Conservation (phyloP, 2,113 vertebrate genomes). For the Cinclus cinclus region DNA sequence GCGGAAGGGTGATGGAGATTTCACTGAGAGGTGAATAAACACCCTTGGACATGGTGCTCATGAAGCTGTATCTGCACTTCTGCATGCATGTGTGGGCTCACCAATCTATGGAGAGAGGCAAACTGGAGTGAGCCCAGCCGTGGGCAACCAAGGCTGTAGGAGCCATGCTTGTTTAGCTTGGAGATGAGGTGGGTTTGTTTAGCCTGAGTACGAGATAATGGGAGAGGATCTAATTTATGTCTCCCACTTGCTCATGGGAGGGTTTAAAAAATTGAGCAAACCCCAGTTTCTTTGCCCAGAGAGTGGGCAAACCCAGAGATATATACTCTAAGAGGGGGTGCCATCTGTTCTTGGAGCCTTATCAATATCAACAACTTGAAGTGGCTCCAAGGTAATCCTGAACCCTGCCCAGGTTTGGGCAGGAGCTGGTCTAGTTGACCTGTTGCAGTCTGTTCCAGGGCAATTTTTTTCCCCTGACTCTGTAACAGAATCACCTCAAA, state of each 20-base stretch:
- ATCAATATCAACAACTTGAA: neutral
- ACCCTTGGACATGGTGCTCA: neutral
- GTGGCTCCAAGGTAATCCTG: neutral
- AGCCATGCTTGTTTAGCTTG: neutral
- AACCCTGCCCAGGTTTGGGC: neutral
- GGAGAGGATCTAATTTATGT: neutral
- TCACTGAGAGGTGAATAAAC: neutral
- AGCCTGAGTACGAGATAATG: neutral
- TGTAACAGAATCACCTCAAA: neutral
- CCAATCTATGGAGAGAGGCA: neutral
- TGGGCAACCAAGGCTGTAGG: neutral
- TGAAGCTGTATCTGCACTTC: neutral
- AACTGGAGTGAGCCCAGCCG: fast-evolving
- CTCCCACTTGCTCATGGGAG: neutral
- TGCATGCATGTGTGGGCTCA: neutral
- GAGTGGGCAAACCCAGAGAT: neutral
- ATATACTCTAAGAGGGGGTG: neutral
- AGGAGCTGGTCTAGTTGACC: neutral
- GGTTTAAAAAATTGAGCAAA: neutral
- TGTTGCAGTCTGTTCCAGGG: neutral
- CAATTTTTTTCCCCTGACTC: neutral
- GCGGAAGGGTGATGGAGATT: neutral
- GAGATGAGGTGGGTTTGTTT: neutral
- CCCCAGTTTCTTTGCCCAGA: neutral
- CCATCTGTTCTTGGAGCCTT: neutral